These are phyloP conservation scores for Drosophila mulleri DNA, from an alignment of 2,888 invertebrate species.

Conservation along the genomic window DNA sequence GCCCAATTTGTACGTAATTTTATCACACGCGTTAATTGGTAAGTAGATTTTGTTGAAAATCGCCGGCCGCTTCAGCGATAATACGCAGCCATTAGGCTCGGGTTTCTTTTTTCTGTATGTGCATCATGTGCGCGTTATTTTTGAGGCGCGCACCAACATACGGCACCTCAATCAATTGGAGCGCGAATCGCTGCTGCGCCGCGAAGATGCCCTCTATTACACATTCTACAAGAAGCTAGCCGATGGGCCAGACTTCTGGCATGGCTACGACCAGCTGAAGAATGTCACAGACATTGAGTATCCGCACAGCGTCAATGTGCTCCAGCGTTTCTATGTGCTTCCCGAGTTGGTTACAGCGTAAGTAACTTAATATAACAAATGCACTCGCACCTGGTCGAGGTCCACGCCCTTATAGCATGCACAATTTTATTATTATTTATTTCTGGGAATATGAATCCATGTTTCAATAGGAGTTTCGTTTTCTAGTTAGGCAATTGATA, in stretches of 20 bases:
- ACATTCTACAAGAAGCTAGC: slow-evolving; percentile 94
- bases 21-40: slow-evolving; percentile 84
- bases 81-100: slow-evolving; percentile 85
- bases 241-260: slow-evolving; percentile 87
- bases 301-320: slow-evolving; percentile 92
- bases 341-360: slow-evolving; percentile 90
- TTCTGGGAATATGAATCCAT: background rate
- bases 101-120: slow-evolving; percentile 87
- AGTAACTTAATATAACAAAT: slow-evolving; percentile 28
- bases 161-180: slow-evolving; percentile 92
- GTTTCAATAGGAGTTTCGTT: background rate
- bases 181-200: slow-evolving; percentile 93
- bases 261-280: slow-evolving; percentile 88
- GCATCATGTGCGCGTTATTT: slow-evolving; percentile 89
- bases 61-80: slow-evolving; percentile 25
- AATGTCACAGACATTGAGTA: slow-evolving; percentile 92
- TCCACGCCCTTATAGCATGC: background rate
- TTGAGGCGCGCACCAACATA: slow-evolving; percentile 94
- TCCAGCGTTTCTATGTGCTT: slow-evolving; percentile 92
- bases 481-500: background rate
- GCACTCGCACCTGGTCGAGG: background rate
- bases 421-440: background rate
- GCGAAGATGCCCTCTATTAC: slow-evolving; percentile 96
- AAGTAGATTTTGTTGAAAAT: slow-evolving; percentile 40
- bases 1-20: slow-evolving; percentile 75